These are phyloP conservation scores for Caenorhabditis sinica DNA, from an alignment of 2,888 invertebrate genomes.

Conservation along the genomic window DNA sequence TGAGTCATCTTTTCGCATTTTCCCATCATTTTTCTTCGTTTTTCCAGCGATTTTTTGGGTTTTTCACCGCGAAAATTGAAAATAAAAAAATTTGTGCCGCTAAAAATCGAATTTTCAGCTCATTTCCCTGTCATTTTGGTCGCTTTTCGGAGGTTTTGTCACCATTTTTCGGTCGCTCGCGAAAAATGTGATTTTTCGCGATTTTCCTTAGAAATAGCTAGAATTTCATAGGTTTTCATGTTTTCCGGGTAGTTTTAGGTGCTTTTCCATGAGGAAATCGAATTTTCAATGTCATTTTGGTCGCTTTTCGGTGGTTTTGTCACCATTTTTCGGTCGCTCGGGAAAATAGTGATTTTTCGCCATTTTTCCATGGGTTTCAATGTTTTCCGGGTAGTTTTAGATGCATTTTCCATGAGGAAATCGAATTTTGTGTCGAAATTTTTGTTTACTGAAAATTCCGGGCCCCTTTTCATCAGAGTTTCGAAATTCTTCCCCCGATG, in stretches of 20 bases:
- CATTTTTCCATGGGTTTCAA: too few species aligned
- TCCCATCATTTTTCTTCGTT: neutral
- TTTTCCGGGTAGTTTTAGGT: too few species aligned
- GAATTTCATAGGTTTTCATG: too few species aligned
- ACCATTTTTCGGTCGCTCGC: neutral
- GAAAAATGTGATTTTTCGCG: neutral
- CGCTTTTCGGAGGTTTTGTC: neutral
- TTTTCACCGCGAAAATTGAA: slow-evolving; percentile 11
- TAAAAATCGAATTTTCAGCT: neutral
- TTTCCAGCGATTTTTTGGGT: slow-evolving; percentile 9
- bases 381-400: too few species aligned
- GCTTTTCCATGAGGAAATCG: too few species aligned
- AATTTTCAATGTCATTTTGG: neutral
- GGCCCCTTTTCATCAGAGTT: neutral
- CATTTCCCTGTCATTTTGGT: neutral
- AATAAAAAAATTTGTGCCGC: neutral
- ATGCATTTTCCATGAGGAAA: too few species aligned
- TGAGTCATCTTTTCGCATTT: slow-evolving; percentile 25
- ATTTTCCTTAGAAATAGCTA: too few species aligned
- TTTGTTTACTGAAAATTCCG: slow-evolving; percentile 12
- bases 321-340: too few species aligned
- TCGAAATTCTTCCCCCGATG: slow-evolving; percentile 2
- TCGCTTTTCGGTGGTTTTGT: neutral
- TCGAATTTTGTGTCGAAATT: neutral
- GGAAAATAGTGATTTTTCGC: too few species aligned